Percentiles rank a stretch among this genome's conserved stretches.
These are phyloP conservation scores for Bos taurus DNA, from an alignment of 2,113 vertebrate genomes.

Conservation along the genomic window DNA sequence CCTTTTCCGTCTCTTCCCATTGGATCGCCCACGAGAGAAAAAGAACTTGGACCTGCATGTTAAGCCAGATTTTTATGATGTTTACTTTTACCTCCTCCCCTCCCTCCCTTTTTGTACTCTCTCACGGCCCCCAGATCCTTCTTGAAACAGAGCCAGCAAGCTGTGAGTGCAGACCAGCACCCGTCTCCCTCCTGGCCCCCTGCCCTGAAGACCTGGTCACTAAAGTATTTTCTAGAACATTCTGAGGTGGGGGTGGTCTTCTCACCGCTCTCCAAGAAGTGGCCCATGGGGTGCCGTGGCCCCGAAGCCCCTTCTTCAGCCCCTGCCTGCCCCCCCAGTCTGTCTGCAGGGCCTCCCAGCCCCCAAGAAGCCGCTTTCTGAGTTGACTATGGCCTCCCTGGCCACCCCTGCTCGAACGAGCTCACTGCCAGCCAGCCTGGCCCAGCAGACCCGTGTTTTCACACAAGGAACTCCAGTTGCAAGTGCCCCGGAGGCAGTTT, in stretches of 20 bases:
- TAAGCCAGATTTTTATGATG: constrained; percentile 31
- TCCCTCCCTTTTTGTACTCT: not conserved
- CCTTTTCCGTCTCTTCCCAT: constrained; percentile 56
- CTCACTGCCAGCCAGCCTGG: not conserved
- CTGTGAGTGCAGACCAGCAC: constrained; percentile 57
- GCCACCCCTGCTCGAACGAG: not conserved
- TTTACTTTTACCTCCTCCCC: not conserved
- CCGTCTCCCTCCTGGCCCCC: not conserved
- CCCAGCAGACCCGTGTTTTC: not conserved
- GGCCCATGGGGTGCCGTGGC: not conserved
- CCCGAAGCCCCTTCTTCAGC: not conserved
- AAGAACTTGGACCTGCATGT: constrained; percentile 70
- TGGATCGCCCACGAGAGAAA: constrained; percentile 58
- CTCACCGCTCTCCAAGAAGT: not conserved
- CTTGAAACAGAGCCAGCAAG: constrained; percentile 63
- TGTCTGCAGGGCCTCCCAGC: not conserved
- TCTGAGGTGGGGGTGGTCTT: not conserved
- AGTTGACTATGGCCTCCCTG: not conserved
- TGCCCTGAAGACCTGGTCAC: not conserved
- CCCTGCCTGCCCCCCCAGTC: not conserved
- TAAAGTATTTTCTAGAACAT: not conserved
- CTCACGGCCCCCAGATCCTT: not conserved
- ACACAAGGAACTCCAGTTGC: not conserved
- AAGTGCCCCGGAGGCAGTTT: accelerated
- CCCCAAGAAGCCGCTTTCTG: accelerated